Percentiles rank a stretch among this genome's conserved stretches.
These are phyloP conservation scores for Pardalotus punctatus DNA, from an alignment of 2,113 vertebrate species.

Conservation along the genomic window DNA sequence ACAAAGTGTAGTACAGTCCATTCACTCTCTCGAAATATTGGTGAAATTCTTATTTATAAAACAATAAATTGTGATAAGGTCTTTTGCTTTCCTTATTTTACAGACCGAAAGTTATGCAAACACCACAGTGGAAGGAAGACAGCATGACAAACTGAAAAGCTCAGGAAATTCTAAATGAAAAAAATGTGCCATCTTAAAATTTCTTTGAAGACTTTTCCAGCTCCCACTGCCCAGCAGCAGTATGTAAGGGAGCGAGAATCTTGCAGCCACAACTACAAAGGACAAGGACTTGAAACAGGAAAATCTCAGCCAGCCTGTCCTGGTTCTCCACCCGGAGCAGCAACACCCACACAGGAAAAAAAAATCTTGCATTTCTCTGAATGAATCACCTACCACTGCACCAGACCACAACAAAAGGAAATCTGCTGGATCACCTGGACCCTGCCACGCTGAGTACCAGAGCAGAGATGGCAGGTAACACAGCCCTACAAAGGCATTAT, in stretches of 20 bases:
- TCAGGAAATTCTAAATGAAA: constrained; percentile 46
- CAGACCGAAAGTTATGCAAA: constrained; percentile 14
- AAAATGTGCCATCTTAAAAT: constrained; percentile 19
- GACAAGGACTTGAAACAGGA: background rate
- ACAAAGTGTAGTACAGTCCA: background rate
- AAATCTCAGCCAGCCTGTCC: background rate
- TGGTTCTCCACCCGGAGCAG: background rate
- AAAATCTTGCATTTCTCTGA: background rate
- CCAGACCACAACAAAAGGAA: background rate
- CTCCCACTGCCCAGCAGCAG: background rate
- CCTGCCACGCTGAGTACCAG: background rate
- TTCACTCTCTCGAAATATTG: background rate
- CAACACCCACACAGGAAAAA: background rate
- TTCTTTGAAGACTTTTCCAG: constrained; percentile 45
- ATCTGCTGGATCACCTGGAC: accelerated
- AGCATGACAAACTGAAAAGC: constrained; percentile 5
- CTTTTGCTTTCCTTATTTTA: constrained; percentile 42
- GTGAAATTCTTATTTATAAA: background rate
- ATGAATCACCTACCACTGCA: background rate
- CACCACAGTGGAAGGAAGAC: background rate
- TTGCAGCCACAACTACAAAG: background rate
- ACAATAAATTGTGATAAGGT: background rate
- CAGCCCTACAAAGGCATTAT: accelerated
- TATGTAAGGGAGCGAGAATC: background rate
- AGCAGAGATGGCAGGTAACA: background rate